Percentiles rank a stretch among this genome's conserved stretches.
phyloP scores from a whole-genome alignment of 2,888 invertebrate genomes.

The Brenthis hecate region DNA sequence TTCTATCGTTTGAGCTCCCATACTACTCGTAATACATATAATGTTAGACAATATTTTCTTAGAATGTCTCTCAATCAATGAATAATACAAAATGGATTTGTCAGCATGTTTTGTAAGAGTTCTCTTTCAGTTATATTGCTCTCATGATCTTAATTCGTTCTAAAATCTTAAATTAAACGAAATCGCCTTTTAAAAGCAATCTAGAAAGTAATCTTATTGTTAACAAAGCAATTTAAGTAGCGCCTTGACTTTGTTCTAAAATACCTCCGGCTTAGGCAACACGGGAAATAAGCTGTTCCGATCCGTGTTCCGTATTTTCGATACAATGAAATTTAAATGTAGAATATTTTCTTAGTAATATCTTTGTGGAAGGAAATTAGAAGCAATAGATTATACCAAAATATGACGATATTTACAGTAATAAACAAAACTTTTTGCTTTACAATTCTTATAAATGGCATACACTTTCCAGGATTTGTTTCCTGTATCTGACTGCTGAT shows the following conservation, averaged over 20 bases:
- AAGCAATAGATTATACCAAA: not conserved
- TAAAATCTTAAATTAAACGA: not conserved
- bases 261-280: constrained; percentile 14
- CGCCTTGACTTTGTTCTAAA: constrained; percentile 19
- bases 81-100: not conserved
- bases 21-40: not conserved
- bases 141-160: not conserved
- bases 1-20: no score
- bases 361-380: not conserved
- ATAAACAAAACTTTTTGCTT: no score
- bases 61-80: no score
- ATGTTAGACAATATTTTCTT: not conserved
- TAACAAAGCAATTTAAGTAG: constrained; percentile 18
- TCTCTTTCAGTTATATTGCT: not conserved
- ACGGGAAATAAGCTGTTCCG: constrained; percentile 8
- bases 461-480: no score
- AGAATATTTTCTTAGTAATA: constrained; percentile 5
- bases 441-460: no score
- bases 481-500: no score
- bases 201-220: constrained; percentile 10
- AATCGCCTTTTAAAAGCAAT: not conserved
- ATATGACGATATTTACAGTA: not conserved
- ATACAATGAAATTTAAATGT: not conserved
- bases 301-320: constrained; percentile 6
- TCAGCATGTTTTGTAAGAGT: not conserved